Conservation (phyloP, 2,888 invertebrate genomes). For the Cheilosia vernalis region DNA sequence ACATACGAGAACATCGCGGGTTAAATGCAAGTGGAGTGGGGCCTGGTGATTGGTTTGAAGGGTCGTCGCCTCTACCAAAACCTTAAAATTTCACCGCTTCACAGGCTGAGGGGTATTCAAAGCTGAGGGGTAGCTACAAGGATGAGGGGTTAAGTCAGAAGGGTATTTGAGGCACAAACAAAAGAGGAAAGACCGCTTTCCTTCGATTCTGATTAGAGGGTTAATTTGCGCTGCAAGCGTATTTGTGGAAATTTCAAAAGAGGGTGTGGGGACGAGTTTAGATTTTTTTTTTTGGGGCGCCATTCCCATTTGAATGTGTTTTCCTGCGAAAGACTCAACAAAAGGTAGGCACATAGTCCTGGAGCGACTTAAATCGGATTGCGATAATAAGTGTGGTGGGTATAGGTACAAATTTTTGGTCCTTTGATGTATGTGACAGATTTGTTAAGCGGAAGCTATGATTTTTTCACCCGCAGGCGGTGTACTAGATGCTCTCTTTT, state of each 20-base stretch:
- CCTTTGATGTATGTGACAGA: slow-evolving; percentile 73
- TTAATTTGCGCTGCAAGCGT: slow-evolving; percentile 68
- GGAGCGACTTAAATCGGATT: neutral
- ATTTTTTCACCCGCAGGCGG: slow-evolving; percentile 28
- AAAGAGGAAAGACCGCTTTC: slow-evolving; percentile 55
- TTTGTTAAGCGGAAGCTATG: slow-evolving; percentile 47
- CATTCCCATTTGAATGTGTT: slow-evolving; percentile 42
- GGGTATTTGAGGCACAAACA: slow-evolving; percentile 4
- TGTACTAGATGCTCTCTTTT: neutral
- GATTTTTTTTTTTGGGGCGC: slow-evolving; percentile 11
- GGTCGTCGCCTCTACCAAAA: slow-evolving; percentile 44
- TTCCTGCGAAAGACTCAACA: slow-evolving; percentile 32
- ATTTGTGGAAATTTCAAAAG: slow-evolving; percentile 25
- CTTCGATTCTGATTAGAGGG: slow-evolving; percentile 66
- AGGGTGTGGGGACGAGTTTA: slow-evolving; percentile 22
- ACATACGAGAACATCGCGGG: slow-evolving; percentile 27
- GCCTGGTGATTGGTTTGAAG: slow-evolving; percentile 69
- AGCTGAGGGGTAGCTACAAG: neutral
- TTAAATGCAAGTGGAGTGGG: slow-evolving; percentile 27
- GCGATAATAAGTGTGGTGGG: neutral
- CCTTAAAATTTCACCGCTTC: slow-evolving; percentile 29
- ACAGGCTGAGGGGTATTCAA: neutral
- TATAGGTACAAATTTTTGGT: neutral
- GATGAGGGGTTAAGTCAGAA: neutral
- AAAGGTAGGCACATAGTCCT: slow-evolving; percentile 16